These are phyloP conservation scores for Sinodicranocentrus sp. DNA, from an alignment of 2,888 invertebrate genomes.

Conservation along the genomic window DNA sequence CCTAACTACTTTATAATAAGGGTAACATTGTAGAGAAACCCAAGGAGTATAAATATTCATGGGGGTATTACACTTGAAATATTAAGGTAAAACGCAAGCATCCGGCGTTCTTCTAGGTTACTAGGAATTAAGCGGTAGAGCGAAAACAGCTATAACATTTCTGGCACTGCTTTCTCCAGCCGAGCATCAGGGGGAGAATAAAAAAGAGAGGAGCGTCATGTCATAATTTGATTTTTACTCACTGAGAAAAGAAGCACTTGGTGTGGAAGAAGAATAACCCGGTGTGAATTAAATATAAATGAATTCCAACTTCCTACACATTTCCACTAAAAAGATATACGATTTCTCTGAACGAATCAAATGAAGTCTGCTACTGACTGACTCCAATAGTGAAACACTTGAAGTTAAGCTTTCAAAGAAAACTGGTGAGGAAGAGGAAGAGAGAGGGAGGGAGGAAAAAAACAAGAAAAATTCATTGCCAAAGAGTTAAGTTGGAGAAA, in stretches of 20 bases:
- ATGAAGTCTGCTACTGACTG: slow-evolving; percentile 40
- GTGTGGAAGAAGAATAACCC: slow-evolving; percentile 28
- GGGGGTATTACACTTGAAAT: slow-evolving; percentile 18
- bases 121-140: too few species aligned
- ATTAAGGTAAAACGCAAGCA: neutral
- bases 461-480: slow-evolving; percentile 57
- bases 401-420: neutral
- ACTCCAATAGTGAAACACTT: too few species aligned
- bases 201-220: slow-evolving; percentile 45
- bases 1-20: too few species aligned
- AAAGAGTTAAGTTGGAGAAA: slow-evolving; percentile 59
- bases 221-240: slow-evolving; percentile 66
- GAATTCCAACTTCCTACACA: slow-evolving; percentile 53
- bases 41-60: slow-evolving; percentile 8
- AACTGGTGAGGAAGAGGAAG: too few species aligned
- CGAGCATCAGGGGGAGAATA: slow-evolving; percentile 8
- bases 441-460: slow-evolving; percentile 9
- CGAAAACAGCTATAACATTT: too few species aligned
- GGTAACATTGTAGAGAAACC: neutral
- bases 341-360: slow-evolving; percentile 51
- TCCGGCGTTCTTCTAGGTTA: neutral
- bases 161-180: too few species aligned
- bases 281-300: slow-evolving; percentile 65
- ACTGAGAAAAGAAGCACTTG: slow-evolving; percentile 27
- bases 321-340: slow-evolving; percentile 41